A percentile compares a stretch with the other conserved stretches of the same genome.
These are phyloP conservation scores for Neopelma chrysocephalum DNA, from an alignment of 2,797 vertebrate genomes.

Conservation along the genomic window DNA sequence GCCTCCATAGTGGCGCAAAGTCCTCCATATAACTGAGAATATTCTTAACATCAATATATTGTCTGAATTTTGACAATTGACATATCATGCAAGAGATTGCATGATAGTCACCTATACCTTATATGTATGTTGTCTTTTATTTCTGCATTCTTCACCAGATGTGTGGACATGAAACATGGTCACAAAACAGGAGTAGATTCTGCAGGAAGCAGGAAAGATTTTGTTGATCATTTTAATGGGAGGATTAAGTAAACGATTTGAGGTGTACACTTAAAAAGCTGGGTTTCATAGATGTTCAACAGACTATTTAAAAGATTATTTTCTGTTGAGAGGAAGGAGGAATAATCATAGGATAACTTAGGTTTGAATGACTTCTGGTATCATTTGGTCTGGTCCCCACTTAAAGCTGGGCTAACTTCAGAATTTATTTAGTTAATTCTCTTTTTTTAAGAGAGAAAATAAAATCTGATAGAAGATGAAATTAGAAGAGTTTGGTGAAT, in stretches of 20 bases:
- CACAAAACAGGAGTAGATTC: not conserved
- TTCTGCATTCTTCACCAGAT: not conserved
- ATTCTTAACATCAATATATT: not conserved
- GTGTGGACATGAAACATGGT: not conserved
- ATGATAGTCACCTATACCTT: not conserved
- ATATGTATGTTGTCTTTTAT: not conserved
- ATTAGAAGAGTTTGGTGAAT: not conserved
- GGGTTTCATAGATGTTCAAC: not conserved
- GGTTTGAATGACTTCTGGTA: not conserved
- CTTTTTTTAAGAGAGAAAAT: not conserved
- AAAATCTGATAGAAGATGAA: not conserved
- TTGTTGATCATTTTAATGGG: not conserved
- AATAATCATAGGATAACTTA: not conserved
- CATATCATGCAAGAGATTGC: not conserved
- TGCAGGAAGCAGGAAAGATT: not conserved
- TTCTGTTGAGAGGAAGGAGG: not conserved
- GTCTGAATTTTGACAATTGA: not conserved
- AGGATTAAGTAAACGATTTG: not conserved
- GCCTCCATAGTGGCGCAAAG: fast-evolving
- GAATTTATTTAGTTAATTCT: not conserved
- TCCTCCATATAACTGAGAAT: not conserved
- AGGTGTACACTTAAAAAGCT: not conserved
- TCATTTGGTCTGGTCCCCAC: not conserved
- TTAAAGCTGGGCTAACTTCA: not conserved
- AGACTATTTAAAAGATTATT: not conserved